These are phyloP conservation scores for Nemoura dubitans DNA, from an alignment of 2,888 invertebrate species.

Conservation along the genomic window DNA sequence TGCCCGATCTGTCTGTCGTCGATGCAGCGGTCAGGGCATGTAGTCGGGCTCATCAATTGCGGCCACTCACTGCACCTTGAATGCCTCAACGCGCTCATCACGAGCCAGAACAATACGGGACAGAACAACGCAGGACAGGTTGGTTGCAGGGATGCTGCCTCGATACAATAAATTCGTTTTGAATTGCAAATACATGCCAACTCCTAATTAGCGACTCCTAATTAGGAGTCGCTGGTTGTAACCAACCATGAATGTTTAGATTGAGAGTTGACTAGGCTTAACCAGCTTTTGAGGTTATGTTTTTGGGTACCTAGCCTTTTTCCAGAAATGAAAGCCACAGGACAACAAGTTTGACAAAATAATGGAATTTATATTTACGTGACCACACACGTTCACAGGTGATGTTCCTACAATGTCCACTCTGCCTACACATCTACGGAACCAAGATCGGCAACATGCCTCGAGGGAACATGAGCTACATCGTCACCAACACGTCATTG, in stretches of 20 bases:
- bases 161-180: too few relatives aligned
- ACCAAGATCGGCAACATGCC: constrained; percentile 84
- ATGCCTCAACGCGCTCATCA: constrained; percentile 80
- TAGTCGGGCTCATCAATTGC: constrained; percentile 76
- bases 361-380: neutral
- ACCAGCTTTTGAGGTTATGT: too few relatives aligned
- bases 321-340: too few relatives aligned
- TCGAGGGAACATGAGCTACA: constrained; percentile 84
- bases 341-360: too few relatives aligned
- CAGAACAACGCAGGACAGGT: neutral
- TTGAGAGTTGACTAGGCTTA: too few relatives aligned
- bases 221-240: too few relatives aligned
- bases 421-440: constrained; percentile 86
- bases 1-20: constrained; percentile 76
- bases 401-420: constrained; percentile 84
- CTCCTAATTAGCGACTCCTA: too few relatives aligned
- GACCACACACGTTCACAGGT: constrained; percentile 64
- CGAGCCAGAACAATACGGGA: constrained; percentile 61
- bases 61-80: constrained; percentile 82
- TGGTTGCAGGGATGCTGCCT: neutral
- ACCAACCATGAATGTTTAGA: too few relatives aligned
- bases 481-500: constrained; percentile 69
- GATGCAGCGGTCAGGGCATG: constrained; percentile 61
- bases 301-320: too few relatives aligned
- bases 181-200: too few relatives aligned